Evolutionary conservation across 2,888 invertebrate genomes (phyloP), one percentile per base, ranked within the genome.

Genomic region (Amphimallon solstitiale): DNA sequence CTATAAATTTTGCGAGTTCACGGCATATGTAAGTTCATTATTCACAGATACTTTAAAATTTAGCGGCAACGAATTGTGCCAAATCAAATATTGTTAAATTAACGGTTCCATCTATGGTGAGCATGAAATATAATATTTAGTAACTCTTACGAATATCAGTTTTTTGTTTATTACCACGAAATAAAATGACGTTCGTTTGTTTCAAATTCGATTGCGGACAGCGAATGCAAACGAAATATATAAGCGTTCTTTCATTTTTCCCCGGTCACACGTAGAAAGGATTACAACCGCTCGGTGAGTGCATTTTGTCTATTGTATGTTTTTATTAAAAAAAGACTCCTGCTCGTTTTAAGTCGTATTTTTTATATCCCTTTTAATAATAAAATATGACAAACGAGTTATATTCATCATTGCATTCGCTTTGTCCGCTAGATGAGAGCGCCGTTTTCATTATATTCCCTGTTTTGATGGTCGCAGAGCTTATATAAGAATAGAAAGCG

Each of bases 311-410:
- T 17, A 45, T 45, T 17, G 19, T 45, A 45, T 45, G n/a, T n/a
- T n/a, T 45, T 45, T 45, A 10, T 17, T 2, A 10, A 17, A 19
- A 45, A 15, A 43, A 40, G n/a, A n/a, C n/a, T n/a, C n/a, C n/a
- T 14, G 7, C 43, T 14, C 43, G 43, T 43, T 17, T 10, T 15
- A 17, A 43, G 17, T 10, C 45, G 45, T 10, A 17, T 19, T 19
- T 29, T 29, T 29, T 29, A 29, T 45, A 19, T 29, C 17, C 34
- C 34, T 15, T 37, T 54, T 54, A 54, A 54, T 54, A 54, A 54
- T 54, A 54, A 38, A 54, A 54, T 54, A 54, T 54, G 54, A 54
- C 54, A 37, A 54, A 54, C 38, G 54, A 37, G 17, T 34, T 35
- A 35, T 54, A 54, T 54, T 38, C 54, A 54, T 54, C 54, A 54